Percentiles rank a stretch among this genome's conserved stretches.
These are phyloP conservation scores for Acanthiza pusilla DNA, from an alignment of 2,797 vertebrate genomes.

Conservation along the genomic window DNA sequence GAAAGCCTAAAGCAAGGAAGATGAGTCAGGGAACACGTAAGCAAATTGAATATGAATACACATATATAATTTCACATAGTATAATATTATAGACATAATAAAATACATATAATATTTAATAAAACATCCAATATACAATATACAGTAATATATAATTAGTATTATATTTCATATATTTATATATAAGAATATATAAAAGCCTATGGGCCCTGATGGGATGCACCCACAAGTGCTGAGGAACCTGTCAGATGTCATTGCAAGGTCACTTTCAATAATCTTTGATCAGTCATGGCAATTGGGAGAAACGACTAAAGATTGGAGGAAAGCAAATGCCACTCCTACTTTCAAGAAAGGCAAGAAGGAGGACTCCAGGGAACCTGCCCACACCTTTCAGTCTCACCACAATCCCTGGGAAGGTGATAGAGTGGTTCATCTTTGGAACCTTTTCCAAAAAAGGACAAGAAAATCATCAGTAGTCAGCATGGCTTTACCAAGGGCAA, in stretches of 20 bases:
- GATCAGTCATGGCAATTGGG: neutral
- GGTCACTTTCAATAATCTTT: neutral
- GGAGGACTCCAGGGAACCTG: neutral
- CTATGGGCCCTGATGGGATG: neutral
- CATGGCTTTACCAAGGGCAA: neutral
- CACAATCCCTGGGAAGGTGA: neutral
- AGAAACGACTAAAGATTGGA: neutral
- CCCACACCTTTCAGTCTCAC: neutral
- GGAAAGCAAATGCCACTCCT: neutral
- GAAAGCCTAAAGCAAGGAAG: neutral
- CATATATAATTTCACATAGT: neutral
- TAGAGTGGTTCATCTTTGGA: neutral
- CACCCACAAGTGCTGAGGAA: neutral
- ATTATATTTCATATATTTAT: neutral
- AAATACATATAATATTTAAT: neutral
- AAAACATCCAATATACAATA: neutral
- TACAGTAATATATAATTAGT: neutral
- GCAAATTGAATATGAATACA: neutral
- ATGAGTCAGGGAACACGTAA: neutral
- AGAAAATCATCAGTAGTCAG: neutral
- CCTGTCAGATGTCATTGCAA: neutral
- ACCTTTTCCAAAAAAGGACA: neutral
- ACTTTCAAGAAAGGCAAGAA: neutral
- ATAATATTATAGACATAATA: too few relatives aligned
- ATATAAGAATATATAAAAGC: neutral